A percentile compares a stretch with the other conserved stretches of the same genome.
phyloP scores from a whole-genome alignment of 2,888 invertebrate genomes.

The Eupithecia vulgata region DNA sequence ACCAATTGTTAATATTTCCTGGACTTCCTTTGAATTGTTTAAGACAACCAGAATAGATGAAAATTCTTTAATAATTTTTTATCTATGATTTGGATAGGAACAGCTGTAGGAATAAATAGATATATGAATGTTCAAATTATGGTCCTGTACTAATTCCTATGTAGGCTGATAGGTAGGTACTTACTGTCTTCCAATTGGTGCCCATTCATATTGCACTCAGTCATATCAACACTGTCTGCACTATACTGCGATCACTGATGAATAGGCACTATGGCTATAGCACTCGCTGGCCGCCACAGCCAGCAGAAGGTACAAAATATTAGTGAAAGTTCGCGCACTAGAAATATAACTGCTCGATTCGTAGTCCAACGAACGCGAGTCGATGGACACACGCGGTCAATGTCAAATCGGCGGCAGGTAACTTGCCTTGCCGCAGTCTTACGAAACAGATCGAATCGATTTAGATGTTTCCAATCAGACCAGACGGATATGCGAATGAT shows the following conservation, averaged over 20 bases:
- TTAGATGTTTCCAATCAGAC: not conserved
- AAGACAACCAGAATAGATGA: not conserved
- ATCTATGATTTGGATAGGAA: not conserved
- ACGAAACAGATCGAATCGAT: conserved; percentile 33
- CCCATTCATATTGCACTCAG: conserved; percentile 58
- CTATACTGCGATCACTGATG: not conserved
- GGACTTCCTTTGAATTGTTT: not conserved
- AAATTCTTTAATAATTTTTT: not conserved
- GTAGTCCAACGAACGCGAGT: not conserved
- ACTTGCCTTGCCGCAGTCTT: conserved; percentile 40
- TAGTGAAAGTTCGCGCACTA: not conserved
- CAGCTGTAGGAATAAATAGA: not conserved
- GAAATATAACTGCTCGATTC: not conserved
- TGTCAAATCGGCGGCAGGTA: not conserved
- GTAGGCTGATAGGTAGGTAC: conserved; percentile 23
- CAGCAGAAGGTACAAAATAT: not conserved
- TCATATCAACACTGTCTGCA: conserved; percentile 36
- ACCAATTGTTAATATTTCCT: not conserved
- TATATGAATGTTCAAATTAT: not conserved
- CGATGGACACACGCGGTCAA: not conserved
- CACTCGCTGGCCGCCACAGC: not conserved
- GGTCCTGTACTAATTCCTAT: not conserved
- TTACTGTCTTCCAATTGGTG: conserved; percentile 62
- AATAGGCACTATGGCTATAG: not conserved
- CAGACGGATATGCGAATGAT: too few relatives aligned